These are phyloP conservation scores for Spilarctia lutea DNA, from an alignment of 2,888 invertebrate species.

Conservation along the genomic window DNA sequence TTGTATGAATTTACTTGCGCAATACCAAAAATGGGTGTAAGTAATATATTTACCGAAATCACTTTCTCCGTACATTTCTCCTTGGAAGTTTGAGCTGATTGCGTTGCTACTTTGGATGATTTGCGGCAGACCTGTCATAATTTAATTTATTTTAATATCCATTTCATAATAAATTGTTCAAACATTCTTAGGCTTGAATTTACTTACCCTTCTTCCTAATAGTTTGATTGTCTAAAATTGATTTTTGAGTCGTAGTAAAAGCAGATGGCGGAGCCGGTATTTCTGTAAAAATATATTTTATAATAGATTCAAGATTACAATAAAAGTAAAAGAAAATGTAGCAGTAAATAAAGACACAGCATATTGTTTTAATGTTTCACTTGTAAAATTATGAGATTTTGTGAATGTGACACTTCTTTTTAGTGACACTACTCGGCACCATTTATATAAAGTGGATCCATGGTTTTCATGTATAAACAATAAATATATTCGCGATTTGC, in stretches of 20 bases:
- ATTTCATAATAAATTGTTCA: conserved; percentile 2
- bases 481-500: too few species aligned
- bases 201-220: conserved; percentile 78
- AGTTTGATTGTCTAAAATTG: conserved; percentile 79
- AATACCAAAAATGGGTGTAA: neutral
- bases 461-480: too few species aligned
- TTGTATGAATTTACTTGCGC: neutral
- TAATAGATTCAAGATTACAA: neutral
- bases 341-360: neutral
- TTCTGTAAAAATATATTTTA: conserved; percentile 86
- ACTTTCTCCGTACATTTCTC: conserved; percentile 78
- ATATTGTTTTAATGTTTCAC: neutral
- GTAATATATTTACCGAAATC: conserved; percentile 73
- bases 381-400: too few species aligned
- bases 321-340: neutral
- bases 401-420: too few species aligned
- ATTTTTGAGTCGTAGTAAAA: conserved; percentile 87
- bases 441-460: too few species aligned
- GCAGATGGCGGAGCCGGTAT: conserved; percentile 94
- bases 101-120: conserved; percentile 73
- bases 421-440: too few species aligned
- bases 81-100: conserved; percentile 82
- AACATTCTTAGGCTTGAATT: neutral
- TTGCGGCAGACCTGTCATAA: conserved; percentile 71
- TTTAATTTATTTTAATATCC: conserved; percentile 24